These are phyloP conservation scores for Amblyopsis hoosieri DNA, from an alignment of 2,797 vertebrate genomes.

Conservation along the genomic window DNA sequence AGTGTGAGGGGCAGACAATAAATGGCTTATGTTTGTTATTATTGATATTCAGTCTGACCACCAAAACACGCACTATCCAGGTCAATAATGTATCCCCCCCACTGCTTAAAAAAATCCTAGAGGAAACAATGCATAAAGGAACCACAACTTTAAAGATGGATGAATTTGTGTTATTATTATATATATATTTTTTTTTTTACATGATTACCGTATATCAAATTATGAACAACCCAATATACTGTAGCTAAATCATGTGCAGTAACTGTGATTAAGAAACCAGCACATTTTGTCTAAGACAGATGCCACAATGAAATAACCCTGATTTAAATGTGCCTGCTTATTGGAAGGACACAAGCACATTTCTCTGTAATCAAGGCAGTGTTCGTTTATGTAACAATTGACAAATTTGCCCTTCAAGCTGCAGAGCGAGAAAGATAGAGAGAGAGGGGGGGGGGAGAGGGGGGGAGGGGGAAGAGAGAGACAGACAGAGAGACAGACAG, in stretches of 20 bases:
- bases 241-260: neutral
- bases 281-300: constrained; percentile 18
- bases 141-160: neutral
- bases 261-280: constrained; percentile 1
- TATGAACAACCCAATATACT: neutral
- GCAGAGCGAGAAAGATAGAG: constrained; percentile 8
- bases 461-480: constrained; percentile 19
- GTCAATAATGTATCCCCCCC: too few relatives aligned
- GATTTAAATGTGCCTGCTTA: constrained; percentile 41
- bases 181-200: too few relatives aligned
- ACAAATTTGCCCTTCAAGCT: constrained; percentile 70
- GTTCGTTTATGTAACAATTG: constrained; percentile 66
- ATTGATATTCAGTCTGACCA: too few relatives aligned
- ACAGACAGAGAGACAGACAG: neutral
- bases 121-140: neutral
- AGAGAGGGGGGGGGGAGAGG: neutral
- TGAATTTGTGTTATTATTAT: too few relatives aligned
- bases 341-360: constrained; percentile 66
- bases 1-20: too few relatives aligned
- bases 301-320: constrained; percentile 32
- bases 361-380: constrained; percentile 67
- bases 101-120: too few relatives aligned
- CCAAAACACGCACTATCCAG: too few relatives aligned
- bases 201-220: too few relatives aligned
- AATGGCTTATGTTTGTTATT: too few relatives aligned